Percentiles rank a stretch among this genome's conserved stretches.
Evolutionary conservation across 1,140 invertebrate species (phyloP).

Genomic region (Brachionus rubens): DNA sequence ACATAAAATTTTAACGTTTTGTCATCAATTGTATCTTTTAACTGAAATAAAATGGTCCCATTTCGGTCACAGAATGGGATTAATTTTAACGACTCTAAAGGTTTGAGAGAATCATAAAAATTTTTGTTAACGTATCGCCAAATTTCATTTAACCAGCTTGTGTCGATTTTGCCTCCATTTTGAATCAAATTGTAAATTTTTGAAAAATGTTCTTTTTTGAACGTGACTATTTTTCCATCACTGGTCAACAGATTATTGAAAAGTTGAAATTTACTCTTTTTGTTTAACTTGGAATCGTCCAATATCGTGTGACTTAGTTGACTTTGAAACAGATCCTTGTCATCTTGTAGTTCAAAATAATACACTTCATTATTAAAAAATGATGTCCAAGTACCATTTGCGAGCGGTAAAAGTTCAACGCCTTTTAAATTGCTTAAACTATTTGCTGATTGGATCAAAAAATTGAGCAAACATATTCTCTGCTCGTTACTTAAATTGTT

Average conservation of each 20-base stretch:
- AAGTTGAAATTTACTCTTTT: background rate
- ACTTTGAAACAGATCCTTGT: conserved; percentile 30
- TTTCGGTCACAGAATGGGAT: background rate
- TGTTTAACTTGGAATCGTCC: conserved; percentile 22
- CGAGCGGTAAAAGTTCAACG: conserved; percentile 46
- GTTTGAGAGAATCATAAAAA: background rate
- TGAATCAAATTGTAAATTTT: background rate
- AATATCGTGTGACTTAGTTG: conserved; percentile 32
- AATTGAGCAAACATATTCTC: conserved; percentile 22
- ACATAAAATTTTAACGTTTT: background rate
- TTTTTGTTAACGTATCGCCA: background rate
- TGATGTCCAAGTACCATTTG: conserved; percentile 9
- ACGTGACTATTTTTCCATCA: background rate
- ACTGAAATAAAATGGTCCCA: background rate
- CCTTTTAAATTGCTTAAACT: background rate
- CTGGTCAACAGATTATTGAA: background rate
- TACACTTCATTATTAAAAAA: conserved; percentile 31
- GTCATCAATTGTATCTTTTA: background rate
- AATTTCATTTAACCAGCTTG: background rate
- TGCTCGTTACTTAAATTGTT: background rate
- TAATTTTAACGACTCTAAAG: background rate
- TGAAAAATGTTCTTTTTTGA: background rate
- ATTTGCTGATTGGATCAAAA: background rate
- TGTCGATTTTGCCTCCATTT: background rate
- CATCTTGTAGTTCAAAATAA: conserved; percentile 39